Evolutionary conservation across 2,888 invertebrate species (phyloP), one percentile per base, ranked within the genome.

Genomic region (Trichopria drosophilae): DNA sequence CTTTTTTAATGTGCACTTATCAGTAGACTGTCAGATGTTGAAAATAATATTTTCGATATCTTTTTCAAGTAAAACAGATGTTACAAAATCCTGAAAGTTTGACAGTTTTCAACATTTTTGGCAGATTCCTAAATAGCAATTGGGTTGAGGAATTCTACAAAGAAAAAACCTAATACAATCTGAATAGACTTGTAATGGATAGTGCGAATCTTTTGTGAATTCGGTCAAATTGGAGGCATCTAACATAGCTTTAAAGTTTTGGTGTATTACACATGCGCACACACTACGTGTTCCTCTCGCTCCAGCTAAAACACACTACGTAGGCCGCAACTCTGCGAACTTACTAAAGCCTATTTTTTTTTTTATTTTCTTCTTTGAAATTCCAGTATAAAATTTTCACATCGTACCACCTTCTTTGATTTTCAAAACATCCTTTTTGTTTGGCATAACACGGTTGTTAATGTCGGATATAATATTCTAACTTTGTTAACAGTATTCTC

Each of bases 291-390:
- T 47, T 9, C 47, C 40, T 26, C 7, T 16, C 6, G 39, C 20
- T 23, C 49, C 36, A 20, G 50, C 50, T 10, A 50, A 12, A 9
- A 50, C 24, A 31, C 50, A 50, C 37, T 23, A 31, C 18, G 29
- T 42, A 10, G 49, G 36, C 24, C 49, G 34, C 2, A 6, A n/a
- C n/a, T n/a, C n/a, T n/a, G 42, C n/a, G n/a, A n/a, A n/a, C n/a
- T n/a, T n/a, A n/a, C n/a, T n/a, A n/a, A n/a, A n/a, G n/a, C n/a
- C n/a, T 13, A 50, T 42, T 12, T 3, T 19, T 31, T 22, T 20
- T 16, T 18, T 36, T 36, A 29, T 32, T 9, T 18, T 31, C n/a
- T 18, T 45, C 28, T 36, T 24, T 29, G 29, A 45, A 45, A 15
- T 24, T n/a, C n/a, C n/a, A n/a, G n/a, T n/a, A n/a, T n/a, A n/a